These are phyloP conservation scores for Montipora capitata DNA, from an alignment of 92 coral and sea anemone species.

Conservation along the genomic window DNA sequence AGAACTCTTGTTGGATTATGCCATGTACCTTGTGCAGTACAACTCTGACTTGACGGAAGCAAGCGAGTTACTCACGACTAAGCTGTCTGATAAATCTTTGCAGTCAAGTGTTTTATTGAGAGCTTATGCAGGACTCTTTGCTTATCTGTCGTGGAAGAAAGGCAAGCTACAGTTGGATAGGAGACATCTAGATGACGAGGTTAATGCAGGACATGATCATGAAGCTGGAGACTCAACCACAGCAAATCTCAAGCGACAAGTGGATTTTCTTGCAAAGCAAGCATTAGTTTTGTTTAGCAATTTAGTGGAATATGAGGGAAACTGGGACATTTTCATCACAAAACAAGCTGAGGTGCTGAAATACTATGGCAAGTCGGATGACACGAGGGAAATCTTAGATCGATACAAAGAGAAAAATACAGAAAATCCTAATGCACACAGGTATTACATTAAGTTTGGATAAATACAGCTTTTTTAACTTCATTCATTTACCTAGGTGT, in stretches of 20 bases:
- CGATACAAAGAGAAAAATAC: conserved; percentile 85
- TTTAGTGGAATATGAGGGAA: conserved; percentile 78
- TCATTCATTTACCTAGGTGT: no score
- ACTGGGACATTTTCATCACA: conserved; percentile 90
- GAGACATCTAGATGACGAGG: conserved; percentile 11
- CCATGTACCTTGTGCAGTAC: conserved; percentile 77
- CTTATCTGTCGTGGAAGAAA: conserved; percentile 79
- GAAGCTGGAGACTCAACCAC: neutral
- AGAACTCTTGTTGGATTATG: conserved; percentile 88
- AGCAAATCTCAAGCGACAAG: conserved; percentile 36
- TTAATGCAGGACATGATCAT: neutral
- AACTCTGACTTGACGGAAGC: conserved; percentile 86
- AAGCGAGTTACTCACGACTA: conserved; percentile 81
- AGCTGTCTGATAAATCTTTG: conserved; percentile 69
- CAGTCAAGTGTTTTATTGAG: conserved; percentile 60
- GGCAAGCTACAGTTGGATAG: conserved; percentile 41
- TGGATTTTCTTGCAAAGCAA: conserved; percentile 80
- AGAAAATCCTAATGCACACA: conserved; percentile 93
- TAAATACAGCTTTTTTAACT: neutral
- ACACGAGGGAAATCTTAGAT: conserved; percentile 70
- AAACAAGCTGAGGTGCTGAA: conserved; percentile 80
- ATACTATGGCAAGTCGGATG: conserved; percentile 57
- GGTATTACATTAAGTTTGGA: conserved; percentile 64
- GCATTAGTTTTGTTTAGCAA: conserved; percentile 76
- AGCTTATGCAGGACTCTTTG: conserved; percentile 89